phyloP scores from a whole-genome alignment of 2,888 invertebrate genomes.

The Elaeidobius kamerunicus region DNA sequence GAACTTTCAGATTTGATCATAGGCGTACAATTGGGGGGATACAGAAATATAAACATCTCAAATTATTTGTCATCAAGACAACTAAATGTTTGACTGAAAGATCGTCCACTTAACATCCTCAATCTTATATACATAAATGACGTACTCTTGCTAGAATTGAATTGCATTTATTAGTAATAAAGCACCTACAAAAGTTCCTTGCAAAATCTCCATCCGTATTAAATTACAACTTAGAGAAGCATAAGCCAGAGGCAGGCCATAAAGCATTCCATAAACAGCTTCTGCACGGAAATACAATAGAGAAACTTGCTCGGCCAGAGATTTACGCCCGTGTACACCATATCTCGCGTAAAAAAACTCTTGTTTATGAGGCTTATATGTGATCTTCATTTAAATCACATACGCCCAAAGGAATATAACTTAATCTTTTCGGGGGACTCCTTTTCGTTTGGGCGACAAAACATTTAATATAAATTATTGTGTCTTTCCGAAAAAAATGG shows the following conservation, averaged over 20 bases:
- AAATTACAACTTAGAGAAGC: slow-evolving; percentile 27
- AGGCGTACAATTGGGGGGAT: too few species aligned
- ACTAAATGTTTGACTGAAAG: too few species aligned
- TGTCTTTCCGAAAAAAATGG: too few species aligned
- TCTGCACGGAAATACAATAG: slow-evolving; percentile 30
- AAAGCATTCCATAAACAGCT: slow-evolving; percentile 27
- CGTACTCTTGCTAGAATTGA: too few species aligned
- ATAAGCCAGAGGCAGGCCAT: slow-evolving; percentile 25
- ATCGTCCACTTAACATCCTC: too few species aligned
- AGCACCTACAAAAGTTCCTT: slow-evolving; percentile 2
- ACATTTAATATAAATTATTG: too few species aligned
- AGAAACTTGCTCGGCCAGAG: slow-evolving; percentile 26
- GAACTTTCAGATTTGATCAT: too few species aligned
- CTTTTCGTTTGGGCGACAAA: too few species aligned
- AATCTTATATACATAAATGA: too few species aligned
- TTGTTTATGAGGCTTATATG: slow-evolving; percentile 18
- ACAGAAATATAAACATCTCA: too few species aligned
- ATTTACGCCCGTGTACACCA: slow-evolving; percentile 20
- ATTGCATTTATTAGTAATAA: too few species aligned
- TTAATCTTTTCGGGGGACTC: slow-evolving; percentile 16
- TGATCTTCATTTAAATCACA: slow-evolving; percentile 26
- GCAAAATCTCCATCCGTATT: slow-evolving; percentile 21
- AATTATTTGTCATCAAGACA: too few species aligned
- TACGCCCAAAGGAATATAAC: slow-evolving; percentile 26
- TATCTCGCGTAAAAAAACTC: slow-evolving; percentile 22